Conservation (phyloP, 2,888 invertebrate genomes). For the Omphaloscelis lunosa region DNA sequence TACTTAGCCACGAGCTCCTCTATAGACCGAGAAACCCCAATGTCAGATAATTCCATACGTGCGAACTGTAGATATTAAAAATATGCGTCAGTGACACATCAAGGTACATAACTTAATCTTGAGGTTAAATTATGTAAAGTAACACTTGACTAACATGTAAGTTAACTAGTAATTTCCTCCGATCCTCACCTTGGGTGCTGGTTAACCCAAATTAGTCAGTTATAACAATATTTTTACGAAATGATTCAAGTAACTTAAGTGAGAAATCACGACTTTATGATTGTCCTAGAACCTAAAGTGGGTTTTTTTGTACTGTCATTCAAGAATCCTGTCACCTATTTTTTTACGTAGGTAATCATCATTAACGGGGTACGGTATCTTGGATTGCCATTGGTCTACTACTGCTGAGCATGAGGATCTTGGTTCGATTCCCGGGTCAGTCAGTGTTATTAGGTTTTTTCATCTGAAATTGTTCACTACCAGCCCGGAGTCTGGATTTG, state of each 20-base stretch:
- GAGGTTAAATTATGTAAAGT: conserved; percentile 33
- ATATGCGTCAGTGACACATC: conserved; percentile 25
- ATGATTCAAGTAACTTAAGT: neutral
- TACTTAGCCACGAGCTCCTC: no score
- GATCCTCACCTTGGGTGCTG: conserved; percentile 24
- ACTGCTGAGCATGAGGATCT: no score
- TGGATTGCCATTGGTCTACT: no score
- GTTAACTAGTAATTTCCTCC: conserved; percentile 11
- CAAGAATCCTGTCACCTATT: neutral
- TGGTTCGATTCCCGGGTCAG: no score
- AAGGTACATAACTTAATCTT: conserved; percentile 9
- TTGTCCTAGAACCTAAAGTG: neutral
- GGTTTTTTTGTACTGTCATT: neutral
- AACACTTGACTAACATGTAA: conserved; percentile 4
- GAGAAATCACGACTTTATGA: neutral
- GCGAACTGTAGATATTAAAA: neutral
- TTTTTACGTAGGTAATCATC: neutral
- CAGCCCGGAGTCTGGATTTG: no score
- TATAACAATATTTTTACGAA: conserved; percentile 14
- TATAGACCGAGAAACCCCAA: conserved; percentile 25
- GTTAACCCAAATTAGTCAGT: conserved; percentile 20
- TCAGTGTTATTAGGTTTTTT: no score
- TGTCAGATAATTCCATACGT: conserved; percentile 1
- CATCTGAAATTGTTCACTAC: no score
- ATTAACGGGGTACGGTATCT: neutral